Conservation (phyloP, 1,140 invertebrate species). For the Sinonovacula constricta region DNA sequence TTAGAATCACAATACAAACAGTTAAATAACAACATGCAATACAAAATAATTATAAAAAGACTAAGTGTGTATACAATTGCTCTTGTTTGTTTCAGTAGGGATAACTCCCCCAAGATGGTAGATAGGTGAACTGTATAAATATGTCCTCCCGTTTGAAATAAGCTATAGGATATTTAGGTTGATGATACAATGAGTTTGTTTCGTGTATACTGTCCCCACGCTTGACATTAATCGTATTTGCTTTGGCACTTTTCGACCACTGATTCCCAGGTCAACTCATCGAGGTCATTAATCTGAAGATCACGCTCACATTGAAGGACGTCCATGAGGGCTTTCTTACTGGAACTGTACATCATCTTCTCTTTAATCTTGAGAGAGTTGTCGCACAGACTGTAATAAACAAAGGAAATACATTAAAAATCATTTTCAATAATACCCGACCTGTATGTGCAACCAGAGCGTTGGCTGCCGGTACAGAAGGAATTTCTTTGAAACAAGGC, state of each 20-base stretch:
- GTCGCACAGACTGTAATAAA: slow-evolving; percentile 87
- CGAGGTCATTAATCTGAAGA: slow-evolving; percentile 85
- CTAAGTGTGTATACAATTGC: no score
- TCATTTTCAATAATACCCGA: not conserved
- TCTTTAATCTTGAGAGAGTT: slow-evolving; percentile 96
- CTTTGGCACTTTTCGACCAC: slow-evolving; percentile 62
- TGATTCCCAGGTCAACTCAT: slow-evolving; percentile 71
- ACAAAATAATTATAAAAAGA: no score
- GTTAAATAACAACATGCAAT: no score
- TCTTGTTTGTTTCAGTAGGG: no score
- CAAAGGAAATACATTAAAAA: not conserved
- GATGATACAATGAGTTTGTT: no score
- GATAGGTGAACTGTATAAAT: no score
- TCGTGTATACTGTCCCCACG: no score
- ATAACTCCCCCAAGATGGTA: no score
- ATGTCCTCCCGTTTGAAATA: no score
- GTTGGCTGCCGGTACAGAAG: not conserved
- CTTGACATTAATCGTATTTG: slow-evolving; percentile 63
- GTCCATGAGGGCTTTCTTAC: slow-evolving; percentile 97
- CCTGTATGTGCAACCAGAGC: not conserved
- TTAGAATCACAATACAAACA: no score
- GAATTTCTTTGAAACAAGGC: no score
- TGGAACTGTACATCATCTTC: slow-evolving; percentile 99
- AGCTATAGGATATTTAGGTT: no score
- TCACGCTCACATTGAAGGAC: slow-evolving; percentile 97